These are phyloP conservation scores for Parambassis ranga DNA, from an alignment of 2,797 vertebrate genomes.

Conservation along the genomic window DNA sequence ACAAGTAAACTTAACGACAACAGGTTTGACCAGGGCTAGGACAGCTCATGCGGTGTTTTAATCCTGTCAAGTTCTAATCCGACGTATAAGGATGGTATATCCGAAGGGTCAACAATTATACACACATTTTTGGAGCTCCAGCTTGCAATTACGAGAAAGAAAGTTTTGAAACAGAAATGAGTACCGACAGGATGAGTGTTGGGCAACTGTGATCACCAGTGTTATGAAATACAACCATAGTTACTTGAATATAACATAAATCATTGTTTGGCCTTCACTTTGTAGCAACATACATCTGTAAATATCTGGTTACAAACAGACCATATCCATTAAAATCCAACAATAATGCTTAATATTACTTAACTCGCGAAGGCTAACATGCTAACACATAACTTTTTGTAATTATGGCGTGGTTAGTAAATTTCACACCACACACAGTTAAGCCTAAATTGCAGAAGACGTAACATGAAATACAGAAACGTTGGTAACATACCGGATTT, in stretches of 20 bases:
- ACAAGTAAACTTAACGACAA: no score
- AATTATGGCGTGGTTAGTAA: slow-evolving; percentile 12
- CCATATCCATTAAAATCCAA: background rate
- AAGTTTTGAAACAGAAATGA: background rate
- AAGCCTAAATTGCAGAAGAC: rapidly evolving
- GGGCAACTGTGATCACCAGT: background rate
- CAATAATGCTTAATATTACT: slow-evolving; percentile 3
- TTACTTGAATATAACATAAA: no score
- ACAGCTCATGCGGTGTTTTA: background rate
- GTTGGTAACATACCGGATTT: slow-evolving; percentile 39
- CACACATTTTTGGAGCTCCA: no score
- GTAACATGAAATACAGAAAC: rapidly evolving
- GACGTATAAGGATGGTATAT: no score
- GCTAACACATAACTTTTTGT: slow-evolving; percentile 42
- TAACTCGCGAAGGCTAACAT: slow-evolving; percentile 38
- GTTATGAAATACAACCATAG: no score
- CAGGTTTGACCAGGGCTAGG: no score
- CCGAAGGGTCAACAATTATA: no score
- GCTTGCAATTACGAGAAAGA: background rate
- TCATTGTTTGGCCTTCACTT: background rate
- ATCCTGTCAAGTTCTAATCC: no score
- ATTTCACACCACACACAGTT: background rate
- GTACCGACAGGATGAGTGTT: background rate
- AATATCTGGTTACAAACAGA: no score
- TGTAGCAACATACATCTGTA: background rate